Evolutionary conservation across 2,888 invertebrate genomes (phyloP), one percentile per base, ranked within the genome.

Genomic region (Diloba caeruleocephala): DNA sequence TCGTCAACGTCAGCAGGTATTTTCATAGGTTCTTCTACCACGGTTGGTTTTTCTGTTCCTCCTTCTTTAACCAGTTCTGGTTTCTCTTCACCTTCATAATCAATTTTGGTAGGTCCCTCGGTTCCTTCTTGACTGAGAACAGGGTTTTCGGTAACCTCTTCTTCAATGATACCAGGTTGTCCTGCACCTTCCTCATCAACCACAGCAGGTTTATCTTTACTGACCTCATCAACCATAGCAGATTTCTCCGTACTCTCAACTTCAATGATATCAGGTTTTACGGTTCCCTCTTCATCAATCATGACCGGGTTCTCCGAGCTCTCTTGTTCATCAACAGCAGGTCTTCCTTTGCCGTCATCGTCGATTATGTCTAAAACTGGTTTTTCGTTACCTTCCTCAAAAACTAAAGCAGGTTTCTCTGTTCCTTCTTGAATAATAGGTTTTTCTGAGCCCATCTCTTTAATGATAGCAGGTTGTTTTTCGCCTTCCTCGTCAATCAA

Each of bases 241-340:
- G 54, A 38, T 28, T 44, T 51, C 1, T 46, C 31, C 0, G 23
- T 52, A 7, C 31, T 17, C 21, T 43, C 42, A 26, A 25, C 28
- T 4, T 61, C 58, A 15, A 8, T n/a, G 7, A 29, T 5, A 7
- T 5, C 12, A 23, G 53, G 42, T 48, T 33, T 19, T 17, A 38
- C 19, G 19, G 37, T 38, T 3, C 3, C 28, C 10, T 49, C 34
- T 12, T 45, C 41, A n/a, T 37, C 38, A 3, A 25, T 31, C 6
- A 19, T 9, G 7, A 21, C 19, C 12, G 29, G 10, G 13, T 45
- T 38, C 9, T 31, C 38, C 0, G 39, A 37, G 10, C 13, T 31
- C 6, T 15, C 10, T 13, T 56, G 42, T 32, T 33, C 46, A 6
- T 23, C 13, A 1, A 34, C 5, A 3, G 9, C 8, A 3, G 38